Conservation (phyloP, 2,888 invertebrate species). For the Polyommatus iphigenia region DNA sequence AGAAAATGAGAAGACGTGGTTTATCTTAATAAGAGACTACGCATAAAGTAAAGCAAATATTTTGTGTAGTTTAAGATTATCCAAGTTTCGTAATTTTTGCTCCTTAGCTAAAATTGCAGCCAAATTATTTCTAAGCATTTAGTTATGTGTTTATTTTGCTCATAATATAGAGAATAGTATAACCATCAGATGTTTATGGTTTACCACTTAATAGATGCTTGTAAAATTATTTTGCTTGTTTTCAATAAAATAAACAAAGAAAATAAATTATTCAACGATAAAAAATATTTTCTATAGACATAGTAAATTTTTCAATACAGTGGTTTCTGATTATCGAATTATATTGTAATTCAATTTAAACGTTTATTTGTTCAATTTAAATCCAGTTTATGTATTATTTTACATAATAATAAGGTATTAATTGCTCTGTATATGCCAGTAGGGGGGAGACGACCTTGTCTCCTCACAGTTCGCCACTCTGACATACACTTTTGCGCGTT, state of each 20-base stretch:
- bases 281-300: too few relatives aligned
- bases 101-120: not conserved
- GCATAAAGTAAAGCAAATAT: not conserved
- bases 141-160: not conserved
- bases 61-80: not conserved
- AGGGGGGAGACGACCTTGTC: not conserved
- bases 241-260: too few relatives aligned
- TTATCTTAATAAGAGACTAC: not conserved
- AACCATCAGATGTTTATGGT: too few relatives aligned
- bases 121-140: not conserved
- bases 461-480: constrained; percentile 1
- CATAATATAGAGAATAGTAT: not conserved
- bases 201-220: too few relatives aligned
- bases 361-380: too few relatives aligned
- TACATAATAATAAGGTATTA: constrained; percentile 10
- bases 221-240: too few relatives aligned
- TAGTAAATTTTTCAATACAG: too few relatives aligned
- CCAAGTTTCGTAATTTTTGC: not conserved
- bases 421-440: not conserved
- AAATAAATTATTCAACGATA: too few relatives aligned
- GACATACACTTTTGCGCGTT: constrained; percentile 4
- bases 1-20: not conserved
- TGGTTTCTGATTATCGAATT: too few relatives aligned
- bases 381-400: not conserved
- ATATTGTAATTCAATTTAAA: too few relatives aligned